phyloP scores from a whole-genome alignment of 2,113 vertebrate species.

The Malurus alboscapulatus region DNA sequence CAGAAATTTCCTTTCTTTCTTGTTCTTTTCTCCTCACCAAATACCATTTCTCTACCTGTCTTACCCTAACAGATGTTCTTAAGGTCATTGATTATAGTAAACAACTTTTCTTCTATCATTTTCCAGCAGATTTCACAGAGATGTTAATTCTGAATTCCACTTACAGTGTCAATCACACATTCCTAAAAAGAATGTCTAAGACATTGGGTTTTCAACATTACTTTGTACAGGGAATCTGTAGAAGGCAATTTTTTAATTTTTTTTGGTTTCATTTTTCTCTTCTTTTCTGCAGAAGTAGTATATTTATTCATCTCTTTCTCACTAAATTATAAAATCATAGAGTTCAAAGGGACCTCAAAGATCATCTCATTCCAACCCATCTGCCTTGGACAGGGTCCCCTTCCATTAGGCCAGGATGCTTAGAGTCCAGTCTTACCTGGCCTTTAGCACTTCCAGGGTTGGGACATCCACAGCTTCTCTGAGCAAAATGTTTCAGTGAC shows the following conservation, averaged over 20 bases:
- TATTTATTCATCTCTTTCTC: not conserved
- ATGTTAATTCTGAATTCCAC: not conserved
- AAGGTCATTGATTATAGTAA: not conserved
- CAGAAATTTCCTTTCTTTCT: not conserved
- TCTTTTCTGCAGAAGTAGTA: not conserved
- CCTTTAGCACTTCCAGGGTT: not conserved
- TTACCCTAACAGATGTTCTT: not conserved
- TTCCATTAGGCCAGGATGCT: not conserved
- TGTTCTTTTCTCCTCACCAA: not conserved
- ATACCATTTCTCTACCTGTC: not conserved
- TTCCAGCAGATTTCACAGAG: not conserved
- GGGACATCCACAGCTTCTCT: not conserved
- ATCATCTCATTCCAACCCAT: not conserved
- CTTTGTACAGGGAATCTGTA: not conserved
- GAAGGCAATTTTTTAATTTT: accelerated
- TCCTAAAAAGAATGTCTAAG: not conserved
- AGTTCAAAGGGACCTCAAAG: not conserved
- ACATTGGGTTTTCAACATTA: not conserved
- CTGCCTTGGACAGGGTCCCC: not conserved
- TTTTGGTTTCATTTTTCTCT: not conserved
- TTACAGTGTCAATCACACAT: not conserved
- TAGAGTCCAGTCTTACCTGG: not conserved
- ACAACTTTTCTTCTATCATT: not conserved
- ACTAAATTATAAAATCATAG: not conserved
- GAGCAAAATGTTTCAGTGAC: not conserved